Conservation (phyloP, 2,888 invertebrate species). For the Drosophila algonquin region DNA sequence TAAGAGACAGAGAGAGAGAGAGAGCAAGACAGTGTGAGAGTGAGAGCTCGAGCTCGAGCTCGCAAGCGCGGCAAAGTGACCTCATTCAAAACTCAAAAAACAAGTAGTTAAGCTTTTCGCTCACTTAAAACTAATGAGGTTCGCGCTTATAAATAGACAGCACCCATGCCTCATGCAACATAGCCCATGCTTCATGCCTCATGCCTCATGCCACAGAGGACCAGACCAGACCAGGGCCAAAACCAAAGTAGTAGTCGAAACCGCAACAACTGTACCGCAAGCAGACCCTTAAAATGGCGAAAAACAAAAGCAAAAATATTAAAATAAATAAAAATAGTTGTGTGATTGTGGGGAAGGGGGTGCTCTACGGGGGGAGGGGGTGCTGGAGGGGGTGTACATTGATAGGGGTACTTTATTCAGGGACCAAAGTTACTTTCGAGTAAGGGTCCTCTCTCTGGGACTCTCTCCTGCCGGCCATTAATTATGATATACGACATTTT, state of each 20-base stretch:
- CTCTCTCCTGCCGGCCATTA: conserved; percentile 58
- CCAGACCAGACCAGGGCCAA: conserved; percentile 16
- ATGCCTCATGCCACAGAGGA: conserved; percentile 1
- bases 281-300: conserved; percentile 41
- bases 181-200: not conserved
- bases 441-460: conserved; percentile 21
- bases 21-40: not conserved
- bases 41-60: not conserved
- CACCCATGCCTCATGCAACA: conserved; percentile 9
- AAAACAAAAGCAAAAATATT: conserved; percentile 24
- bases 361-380: conserved; percentile 7
- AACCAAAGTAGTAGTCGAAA: conserved; percentile 41
- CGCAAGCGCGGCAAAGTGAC: conserved; percentile 63
- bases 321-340: conserved; percentile 32
- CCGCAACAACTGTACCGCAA: conserved; percentile 45
- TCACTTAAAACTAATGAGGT: conserved; percentile 78
- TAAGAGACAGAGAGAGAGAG: not conserved
- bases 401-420: conserved; percentile 55
- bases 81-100: conserved; percentile 79
- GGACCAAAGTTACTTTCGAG: not conserved
- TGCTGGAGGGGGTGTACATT: conserved; percentile 52
- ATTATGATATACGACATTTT: conserved; percentile 68
- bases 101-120: conserved; percentile 77
- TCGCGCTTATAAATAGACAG: conserved; percentile 71
- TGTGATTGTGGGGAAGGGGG: conserved; percentile 22